Evolutionary conservation across 2,113 vertebrate species (phyloP).

Genomic region (Strix aluco): DNA sequence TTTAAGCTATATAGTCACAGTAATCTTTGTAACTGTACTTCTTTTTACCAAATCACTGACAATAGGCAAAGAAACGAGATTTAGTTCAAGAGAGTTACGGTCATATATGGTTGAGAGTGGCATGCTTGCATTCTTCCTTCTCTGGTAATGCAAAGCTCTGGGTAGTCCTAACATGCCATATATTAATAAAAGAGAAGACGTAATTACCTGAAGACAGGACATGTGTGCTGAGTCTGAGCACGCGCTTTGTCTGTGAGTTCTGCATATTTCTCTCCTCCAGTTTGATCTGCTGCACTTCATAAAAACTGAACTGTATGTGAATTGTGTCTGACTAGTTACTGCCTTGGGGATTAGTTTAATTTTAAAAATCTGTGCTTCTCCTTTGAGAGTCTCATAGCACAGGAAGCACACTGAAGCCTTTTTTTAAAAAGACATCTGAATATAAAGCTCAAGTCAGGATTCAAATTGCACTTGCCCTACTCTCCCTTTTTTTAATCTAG

Average conservation of each 20-base stretch:
- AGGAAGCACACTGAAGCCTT: background rate
- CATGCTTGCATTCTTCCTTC: background rate
- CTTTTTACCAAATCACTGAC: background rate
- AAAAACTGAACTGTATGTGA: background rate
- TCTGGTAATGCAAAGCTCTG: background rate
- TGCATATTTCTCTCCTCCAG: background rate
- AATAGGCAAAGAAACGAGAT: background rate
- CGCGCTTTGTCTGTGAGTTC: background rate
- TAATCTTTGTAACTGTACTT: background rate
- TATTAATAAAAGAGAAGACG: background rate
- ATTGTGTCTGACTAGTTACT: background rate
- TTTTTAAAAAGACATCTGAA: background rate
- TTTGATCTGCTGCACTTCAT: background rate
- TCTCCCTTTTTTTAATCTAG: background rate
- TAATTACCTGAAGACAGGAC: background rate
- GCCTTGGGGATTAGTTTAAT: background rate
- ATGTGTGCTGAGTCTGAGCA: background rate
- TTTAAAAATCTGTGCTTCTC: background rate
- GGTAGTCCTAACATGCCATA: background rate
- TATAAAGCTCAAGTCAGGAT: background rate
- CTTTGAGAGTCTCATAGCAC: background rate
- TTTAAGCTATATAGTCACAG: background rate
- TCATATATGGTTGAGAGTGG: background rate
- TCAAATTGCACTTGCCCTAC: background rate
- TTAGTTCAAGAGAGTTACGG: background rate